These are phyloP conservation scores for Acromyrmex heyeri DNA, from an alignment of 1,140 invertebrate species.

Conservation along the genomic window DNA sequence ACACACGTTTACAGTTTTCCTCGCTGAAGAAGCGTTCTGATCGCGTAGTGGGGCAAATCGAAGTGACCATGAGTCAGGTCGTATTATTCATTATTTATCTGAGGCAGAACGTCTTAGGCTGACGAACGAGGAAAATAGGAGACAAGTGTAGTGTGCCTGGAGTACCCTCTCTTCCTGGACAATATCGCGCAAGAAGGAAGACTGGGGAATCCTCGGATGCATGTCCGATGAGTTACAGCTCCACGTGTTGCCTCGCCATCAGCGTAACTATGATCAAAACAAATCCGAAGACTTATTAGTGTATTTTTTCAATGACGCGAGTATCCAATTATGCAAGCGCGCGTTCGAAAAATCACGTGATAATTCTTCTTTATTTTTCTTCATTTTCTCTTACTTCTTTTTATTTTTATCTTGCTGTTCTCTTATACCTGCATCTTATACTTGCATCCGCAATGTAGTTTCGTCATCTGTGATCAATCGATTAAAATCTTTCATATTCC, in stretches of 20 bases:
- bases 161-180: neutral
- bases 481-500: neutral
- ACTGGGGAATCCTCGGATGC: neutral
- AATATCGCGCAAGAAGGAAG: neutral
- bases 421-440: neutral
- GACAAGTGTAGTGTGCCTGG: neutral
- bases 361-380: neutral
- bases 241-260: neutral
- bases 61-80: neutral
- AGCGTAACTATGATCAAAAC: neutral
- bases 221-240: constrained; percentile 15
- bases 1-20: constrained; percentile 13
- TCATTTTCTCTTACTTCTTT: neutral
- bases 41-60: neutral
- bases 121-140: constrained; percentile 23
- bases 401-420: neutral
- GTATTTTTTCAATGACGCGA: neutral
- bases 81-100: neutral
- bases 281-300: constrained; percentile 2
- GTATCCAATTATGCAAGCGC: constrained; percentile 22
- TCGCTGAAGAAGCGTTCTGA: neutral
- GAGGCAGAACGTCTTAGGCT: neutral
- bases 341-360: constrained; percentile 14
- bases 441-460: neutral
- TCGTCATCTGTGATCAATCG: neutral